A percentile compares a stretch with the other conserved stretches of the same genome.
These are phyloP conservation scores for Phasianus colchicus DNA, from an alignment of 2,113 vertebrate genomes.

Conservation along the genomic window DNA sequence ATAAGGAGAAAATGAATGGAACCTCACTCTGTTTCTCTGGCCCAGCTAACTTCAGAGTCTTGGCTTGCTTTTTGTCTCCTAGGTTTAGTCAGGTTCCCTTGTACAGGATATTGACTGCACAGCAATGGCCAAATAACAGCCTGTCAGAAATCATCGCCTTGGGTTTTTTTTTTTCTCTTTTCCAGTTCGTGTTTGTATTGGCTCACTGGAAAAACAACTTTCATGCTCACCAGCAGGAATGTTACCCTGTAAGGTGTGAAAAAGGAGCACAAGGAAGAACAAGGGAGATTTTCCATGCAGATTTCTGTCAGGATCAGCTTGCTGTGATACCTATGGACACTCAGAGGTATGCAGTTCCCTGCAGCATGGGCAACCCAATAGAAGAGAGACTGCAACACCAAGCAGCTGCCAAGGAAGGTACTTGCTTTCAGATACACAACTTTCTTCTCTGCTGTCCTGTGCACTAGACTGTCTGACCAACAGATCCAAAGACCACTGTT, in stretches of 20 bases:
- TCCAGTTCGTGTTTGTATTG: conserved; percentile 17
- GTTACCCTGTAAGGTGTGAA: background rate
- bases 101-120: background rate
- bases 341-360: background rate
- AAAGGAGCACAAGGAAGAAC: background rate
- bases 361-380: background rate
- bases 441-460: background rate
- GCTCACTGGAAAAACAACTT: conserved; percentile 22
- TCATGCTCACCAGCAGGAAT: background rate
- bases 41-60: background rate
- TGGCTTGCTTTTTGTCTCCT: background rate
- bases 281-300: background rate
- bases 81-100: background rate
- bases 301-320: background rate
- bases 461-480: background rate
- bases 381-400: background rate
- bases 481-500: background rate
- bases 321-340: background rate
- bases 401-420: background rate
- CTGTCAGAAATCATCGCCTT: background rate
- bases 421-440: background rate
- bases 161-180: background rate
- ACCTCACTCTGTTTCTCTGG: background rate
- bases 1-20: background rate
- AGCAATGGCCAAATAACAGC: background rate